phyloP scores from a whole-genome alignment of 2,888 invertebrate species.

The Amblyjoppa fuscipennis region DNA sequence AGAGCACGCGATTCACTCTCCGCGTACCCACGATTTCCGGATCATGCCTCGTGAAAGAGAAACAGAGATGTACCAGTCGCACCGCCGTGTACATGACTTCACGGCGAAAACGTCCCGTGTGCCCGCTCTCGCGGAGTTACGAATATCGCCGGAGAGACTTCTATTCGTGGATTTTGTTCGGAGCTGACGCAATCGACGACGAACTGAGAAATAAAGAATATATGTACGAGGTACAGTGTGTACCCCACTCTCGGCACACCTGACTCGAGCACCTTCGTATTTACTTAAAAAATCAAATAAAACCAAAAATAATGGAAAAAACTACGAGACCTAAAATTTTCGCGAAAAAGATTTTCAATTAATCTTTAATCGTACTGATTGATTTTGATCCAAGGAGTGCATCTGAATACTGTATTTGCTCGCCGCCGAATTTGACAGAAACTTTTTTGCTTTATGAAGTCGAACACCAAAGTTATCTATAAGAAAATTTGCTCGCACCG shows the following conservation, averaged over 20 bases:
- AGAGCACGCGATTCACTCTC: constrained; percentile 34
- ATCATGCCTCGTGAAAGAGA: constrained; percentile 37
- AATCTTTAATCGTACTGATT: background rate
- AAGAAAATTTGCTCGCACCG: too few species aligned
- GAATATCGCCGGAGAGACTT: constrained; percentile 38
- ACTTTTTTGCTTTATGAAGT: too few species aligned
- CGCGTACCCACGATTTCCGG: constrained; percentile 44
- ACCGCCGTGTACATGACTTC: background rate
- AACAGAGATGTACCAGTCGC: background rate
- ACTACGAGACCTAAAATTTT: background rate
- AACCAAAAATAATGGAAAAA: background rate
- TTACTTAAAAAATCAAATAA: background rate
- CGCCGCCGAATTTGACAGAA: too few species aligned
- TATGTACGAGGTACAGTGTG: constrained; percentile 9
- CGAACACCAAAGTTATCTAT: too few species aligned
- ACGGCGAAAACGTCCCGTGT: constrained; percentile 46
- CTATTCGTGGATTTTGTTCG: constrained; percentile 54
- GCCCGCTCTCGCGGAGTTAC: background rate
- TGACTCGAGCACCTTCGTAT: constrained; percentile 3
- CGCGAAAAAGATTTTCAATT: too few species aligned
- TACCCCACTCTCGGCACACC: constrained; percentile 6
- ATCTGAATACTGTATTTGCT: too few species aligned
- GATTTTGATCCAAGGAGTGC: background rate
- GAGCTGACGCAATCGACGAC: constrained; percentile 48
- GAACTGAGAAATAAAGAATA: constrained; percentile 36